Percentiles rank a stretch among this genome's conserved stretches.
These are phyloP conservation scores for Mnemiopsis leidyi DNA, from an alignment of 37 sponge, comb jelly and placozoan species.

Conservation along the genomic window DNA sequence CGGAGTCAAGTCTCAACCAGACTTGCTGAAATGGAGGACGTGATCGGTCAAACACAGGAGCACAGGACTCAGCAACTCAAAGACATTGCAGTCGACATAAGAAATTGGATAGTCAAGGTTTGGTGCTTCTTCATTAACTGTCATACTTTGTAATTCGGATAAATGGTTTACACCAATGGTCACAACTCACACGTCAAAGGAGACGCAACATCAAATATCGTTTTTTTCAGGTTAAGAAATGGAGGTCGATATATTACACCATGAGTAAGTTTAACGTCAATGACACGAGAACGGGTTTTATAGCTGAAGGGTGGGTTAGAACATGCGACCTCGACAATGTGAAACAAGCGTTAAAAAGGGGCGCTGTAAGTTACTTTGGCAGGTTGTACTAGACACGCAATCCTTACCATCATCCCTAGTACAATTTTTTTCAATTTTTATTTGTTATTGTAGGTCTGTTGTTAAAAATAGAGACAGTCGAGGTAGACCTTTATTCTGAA, in stretches of 20 bases:
- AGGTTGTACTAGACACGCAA: too few relatives aligned
- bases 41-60: not conserved
- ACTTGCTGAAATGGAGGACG: not conserved
- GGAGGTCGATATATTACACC: slow-evolving; percentile 95
- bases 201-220: not conserved
- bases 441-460: too few relatives aligned
- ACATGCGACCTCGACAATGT: slow-evolving; percentile 83
- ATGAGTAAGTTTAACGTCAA: slow-evolving; percentile 98
- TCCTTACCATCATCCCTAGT: too few relatives aligned
- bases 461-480: too few relatives aligned
- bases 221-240: slow-evolving; percentile 83
- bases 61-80: slow-evolving; percentile 2
- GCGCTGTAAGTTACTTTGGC: slow-evolving; percentile 90
- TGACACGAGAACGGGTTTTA: slow-evolving; percentile 79
- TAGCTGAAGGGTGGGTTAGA: slow-evolving; percentile 98
- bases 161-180: too few relatives aligned
- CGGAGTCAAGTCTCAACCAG: not conserved
- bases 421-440: too few relatives aligned
- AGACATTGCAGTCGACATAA: not conserved
- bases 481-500: too few relatives aligned
- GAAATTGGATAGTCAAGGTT: slow-evolving; percentile 17
- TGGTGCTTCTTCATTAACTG: too few relatives aligned
- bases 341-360: slow-evolving; percentile 81
- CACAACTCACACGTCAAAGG: not conserved
- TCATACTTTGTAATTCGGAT: too few relatives aligned